Evolutionary conservation across 2,797 vertebrate genomes (phyloP).

Genomic region (Brachyalestes nurse): DNA sequence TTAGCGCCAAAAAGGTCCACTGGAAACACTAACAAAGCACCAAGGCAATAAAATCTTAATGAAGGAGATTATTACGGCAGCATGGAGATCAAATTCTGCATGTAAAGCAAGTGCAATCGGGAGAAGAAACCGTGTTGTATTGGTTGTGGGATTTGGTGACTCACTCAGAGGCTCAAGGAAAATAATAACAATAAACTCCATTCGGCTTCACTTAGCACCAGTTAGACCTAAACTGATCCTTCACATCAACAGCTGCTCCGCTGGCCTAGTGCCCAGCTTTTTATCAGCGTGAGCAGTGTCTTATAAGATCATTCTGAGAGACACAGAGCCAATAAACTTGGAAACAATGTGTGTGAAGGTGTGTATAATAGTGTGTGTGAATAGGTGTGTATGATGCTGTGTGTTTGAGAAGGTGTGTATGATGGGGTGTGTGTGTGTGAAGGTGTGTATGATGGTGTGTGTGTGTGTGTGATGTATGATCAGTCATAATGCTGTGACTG

Average conservation of each 20-base stretch:
- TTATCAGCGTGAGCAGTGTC: too few species aligned
- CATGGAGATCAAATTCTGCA: constrained; percentile 25
- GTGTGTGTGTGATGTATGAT: too few species aligned
- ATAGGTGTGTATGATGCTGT: too few species aligned
- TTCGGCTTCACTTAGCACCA: not conserved
- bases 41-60: constrained; percentile 44
- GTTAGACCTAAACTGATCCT: not conserved
- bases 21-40: constrained; percentile 31
- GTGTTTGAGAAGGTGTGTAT: too few species aligned
- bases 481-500: too few species aligned
- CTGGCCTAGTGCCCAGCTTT: not conserved
- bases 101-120: not conserved
- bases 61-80: constrained; percentile 18
- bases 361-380: too few species aligned
- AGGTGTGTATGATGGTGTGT: too few species aligned
- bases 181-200: not conserved
- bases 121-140: not conserved
- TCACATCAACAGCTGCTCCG: not conserved
- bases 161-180: not conserved
- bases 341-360: too few species aligned
- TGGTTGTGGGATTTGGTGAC: not conserved
- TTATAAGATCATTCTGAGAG: too few species aligned
- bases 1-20: constrained; percentile 10
- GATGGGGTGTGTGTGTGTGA: too few species aligned
- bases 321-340: too few species aligned